phyloP scores from a whole-genome alignment of 2,888 invertebrate genomes.

The Drosophila setosimentum region DNA sequence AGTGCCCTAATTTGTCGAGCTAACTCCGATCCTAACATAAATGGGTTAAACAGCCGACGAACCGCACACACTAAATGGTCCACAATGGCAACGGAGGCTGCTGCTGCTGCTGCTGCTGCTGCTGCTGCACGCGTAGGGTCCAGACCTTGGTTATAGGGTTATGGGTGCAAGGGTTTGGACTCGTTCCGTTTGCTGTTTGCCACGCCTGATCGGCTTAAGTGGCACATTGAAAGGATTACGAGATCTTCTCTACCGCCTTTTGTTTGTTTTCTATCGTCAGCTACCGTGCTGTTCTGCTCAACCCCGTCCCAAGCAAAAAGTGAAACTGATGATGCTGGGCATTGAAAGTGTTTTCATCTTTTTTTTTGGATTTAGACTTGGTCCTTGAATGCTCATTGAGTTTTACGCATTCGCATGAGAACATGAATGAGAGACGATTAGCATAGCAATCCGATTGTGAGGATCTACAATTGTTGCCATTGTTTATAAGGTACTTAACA shows the following conservation, averaged over 20 bases:
- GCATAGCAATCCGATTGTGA: slow-evolving; percentile 82
- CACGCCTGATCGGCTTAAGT: slow-evolving; percentile 85
- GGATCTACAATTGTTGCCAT: slow-evolving; percentile 76
- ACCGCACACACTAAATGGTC: slow-evolving; percentile 74
- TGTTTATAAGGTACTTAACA: slow-evolving; percentile 59
- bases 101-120: slow-evolving; percentile 52
- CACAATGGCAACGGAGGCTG: slow-evolving; percentile 54
- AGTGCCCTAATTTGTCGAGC: slow-evolving; percentile 81
- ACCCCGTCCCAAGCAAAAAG: slow-evolving; percentile 59
- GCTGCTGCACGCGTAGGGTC: slow-evolving; percentile 67
- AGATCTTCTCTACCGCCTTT: slow-evolving; percentile 47
- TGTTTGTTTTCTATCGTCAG: slow-evolving; percentile 44
- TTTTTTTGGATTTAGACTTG: slow-evolving; percentile 13
- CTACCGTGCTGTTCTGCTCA: slow-evolving; percentile 18
- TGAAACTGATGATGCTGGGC: slow-evolving; percentile 22
- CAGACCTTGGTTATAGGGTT: slow-evolving; percentile 31
- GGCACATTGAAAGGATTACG: slow-evolving; percentile 85
- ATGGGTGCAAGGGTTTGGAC: slow-evolving; percentile 53
- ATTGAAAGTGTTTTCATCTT: slow-evolving; percentile 23
- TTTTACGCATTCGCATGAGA: slow-evolving; percentile 67
- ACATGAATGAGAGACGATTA: slow-evolving; percentile 68
- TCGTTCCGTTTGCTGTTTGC: slow-evolving; percentile 49
- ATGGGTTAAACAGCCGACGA: slow-evolving; percentile 77
- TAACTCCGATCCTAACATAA: slow-evolving; percentile 50
- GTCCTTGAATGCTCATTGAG: slow-evolving; percentile 73